Base-by-base conservation (phyloP, 2,113 vertebrate genomes). In the Elaphurus davidianus region DNA sequence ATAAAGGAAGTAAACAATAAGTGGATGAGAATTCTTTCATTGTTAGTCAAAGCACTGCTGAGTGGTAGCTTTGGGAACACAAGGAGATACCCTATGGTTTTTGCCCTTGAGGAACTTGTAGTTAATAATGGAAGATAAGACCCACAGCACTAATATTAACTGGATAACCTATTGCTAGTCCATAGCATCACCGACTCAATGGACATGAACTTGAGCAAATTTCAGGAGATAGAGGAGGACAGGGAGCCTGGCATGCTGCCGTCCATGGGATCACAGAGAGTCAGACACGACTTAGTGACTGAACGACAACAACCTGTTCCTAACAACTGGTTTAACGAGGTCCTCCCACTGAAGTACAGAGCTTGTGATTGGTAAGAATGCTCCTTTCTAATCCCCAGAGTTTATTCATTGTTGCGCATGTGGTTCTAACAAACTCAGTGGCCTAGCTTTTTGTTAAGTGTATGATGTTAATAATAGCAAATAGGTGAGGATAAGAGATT, bases 171-270 rank as follows among this genome's bases (percentile, higher is more conserved):
- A 78, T 45, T 54, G 21, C 14, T 76, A 76, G 71, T 76, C 11
- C 0, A 4, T 76, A 76, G 23, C 3, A 14, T 43, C 71, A 27
- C 71, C 0, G 40, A 76, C 36, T 27, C 71, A 74, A 4, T 74
- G 71, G 71, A 25, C 40, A 43, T 76, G 71, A 76, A 43, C 71
- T 27, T 43, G 71, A 43, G 23, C 23, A 76, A 76, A 43, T 27
- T 76, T 43, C 71, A 43, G 40, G 23, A 76, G 40, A 7, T 27
- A 43, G 40, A 27, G 71, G 21, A 40, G 40, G 40, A 43, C 71
- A 25, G 71, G 6, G 36, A 76, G 71, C 71, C 71, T 71, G n/a
- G n/a, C 0, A 0, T 23, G 36, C 71, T 76, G 40, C 40, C 13
- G 1, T 43, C 1, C 40, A 14, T 4, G 40, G 12, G 40, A 27